Conservation (phyloP, 2,113 vertebrate genomes). For the Tautogolabrus adspersus region DNA sequence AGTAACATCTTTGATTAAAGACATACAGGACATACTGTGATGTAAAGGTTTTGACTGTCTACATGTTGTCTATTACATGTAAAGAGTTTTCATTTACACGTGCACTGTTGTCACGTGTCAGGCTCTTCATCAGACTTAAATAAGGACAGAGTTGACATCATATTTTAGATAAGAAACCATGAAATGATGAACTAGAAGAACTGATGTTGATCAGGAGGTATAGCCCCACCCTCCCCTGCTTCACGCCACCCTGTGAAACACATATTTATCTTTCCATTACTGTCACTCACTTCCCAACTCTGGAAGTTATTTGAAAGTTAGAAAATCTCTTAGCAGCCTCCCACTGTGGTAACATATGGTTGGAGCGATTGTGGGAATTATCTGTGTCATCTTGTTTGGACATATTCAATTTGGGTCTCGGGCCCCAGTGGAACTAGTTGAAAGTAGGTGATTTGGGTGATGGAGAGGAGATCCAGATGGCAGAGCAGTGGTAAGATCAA, state of each 20-base stretch:
- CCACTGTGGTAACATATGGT: constrained; percentile 88
- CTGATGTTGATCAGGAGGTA: constrained; percentile 14
- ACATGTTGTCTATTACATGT: neutral
- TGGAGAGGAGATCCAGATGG: constrained; percentile 80
- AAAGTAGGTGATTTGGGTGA: constrained; percentile 82
- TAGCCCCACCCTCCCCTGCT: constrained; percentile 2
- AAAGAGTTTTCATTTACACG: constrained; percentile 11
- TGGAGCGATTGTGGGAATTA: constrained; percentile 88
- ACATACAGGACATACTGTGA: neutral
- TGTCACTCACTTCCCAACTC: constrained; percentile 70
- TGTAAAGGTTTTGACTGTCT: neutral
- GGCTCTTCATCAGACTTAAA: constrained; percentile 14
- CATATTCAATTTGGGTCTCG: constrained; percentile 88
- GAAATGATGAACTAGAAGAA: constrained; percentile 32
- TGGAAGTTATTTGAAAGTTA: constrained; percentile 86
- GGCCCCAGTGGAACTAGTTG: constrained; percentile 83
- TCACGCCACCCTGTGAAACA: constrained; percentile 13
- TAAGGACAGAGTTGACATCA: constrained; percentile 15
- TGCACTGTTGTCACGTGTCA: constrained; percentile 16
- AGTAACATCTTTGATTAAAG: constrained; percentile 29
- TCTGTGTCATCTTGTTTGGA: constrained; percentile 87
- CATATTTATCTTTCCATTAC: constrained; percentile 50
- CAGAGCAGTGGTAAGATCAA: constrained; percentile 77
- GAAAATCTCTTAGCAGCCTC: constrained; percentile 82
- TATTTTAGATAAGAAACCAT: constrained; percentile 4